Evolutionary conservation across 2,888 invertebrate genomes (phyloP).

Genomic region (Drosophila paranaensis): DNA sequence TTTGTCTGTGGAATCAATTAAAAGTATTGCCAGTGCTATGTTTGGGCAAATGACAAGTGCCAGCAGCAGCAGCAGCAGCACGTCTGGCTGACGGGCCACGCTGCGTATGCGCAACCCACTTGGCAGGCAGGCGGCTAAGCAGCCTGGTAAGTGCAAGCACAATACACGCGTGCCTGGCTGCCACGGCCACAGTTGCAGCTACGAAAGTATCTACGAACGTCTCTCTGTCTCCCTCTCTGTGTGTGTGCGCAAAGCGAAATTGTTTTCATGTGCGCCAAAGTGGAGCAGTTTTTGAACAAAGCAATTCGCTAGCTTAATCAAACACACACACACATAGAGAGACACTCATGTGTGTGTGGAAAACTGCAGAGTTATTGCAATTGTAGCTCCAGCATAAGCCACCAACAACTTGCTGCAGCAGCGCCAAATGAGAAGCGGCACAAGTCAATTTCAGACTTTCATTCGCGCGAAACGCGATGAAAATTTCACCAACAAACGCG

Average conservation of each 20-base stretch:
- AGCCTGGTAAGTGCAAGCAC: slow-evolving; percentile 25
- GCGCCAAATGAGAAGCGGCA: slow-evolving; percentile 79
- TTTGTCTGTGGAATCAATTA: slow-evolving; percentile 75
- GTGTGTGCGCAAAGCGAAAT: slow-evolving; percentile 66
- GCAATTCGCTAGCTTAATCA: slow-evolving; percentile 81
- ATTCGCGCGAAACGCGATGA: slow-evolving; percentile 82
- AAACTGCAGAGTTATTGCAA: slow-evolving; percentile 31
- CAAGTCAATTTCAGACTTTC: slow-evolving; percentile 82
- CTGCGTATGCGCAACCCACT: slow-evolving; percentile 68
- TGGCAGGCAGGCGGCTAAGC: slow-evolving; percentile 43
- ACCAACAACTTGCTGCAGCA: slow-evolving; percentile 43
- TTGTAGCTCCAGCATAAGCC: slow-evolving; percentile 62
- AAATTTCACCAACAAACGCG: slow-evolving; percentile 71
- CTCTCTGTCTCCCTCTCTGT: slow-evolving; percentile 5
- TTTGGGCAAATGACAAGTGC: slow-evolving; percentile 79
- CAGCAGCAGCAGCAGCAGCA: slow-evolving; percentile 36
- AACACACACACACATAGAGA: slow-evolving; percentile 45
- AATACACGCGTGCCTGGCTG: slow-evolving; percentile 57
- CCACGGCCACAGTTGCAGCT: slow-evolving; percentile 8
- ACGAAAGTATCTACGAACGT: slow-evolving; percentile 56
- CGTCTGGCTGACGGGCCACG: slow-evolving; percentile 23
- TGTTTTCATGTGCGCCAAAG: slow-evolving; percentile 79
- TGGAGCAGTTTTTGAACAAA: slow-evolving; percentile 82
- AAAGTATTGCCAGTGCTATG: slow-evolving; percentile 75
- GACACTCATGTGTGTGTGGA: slow-evolving; percentile 24